Evolutionary conservation across 2,113 vertebrate species (phyloP).

Genomic region (Phylloscopus whistleri): DNA sequence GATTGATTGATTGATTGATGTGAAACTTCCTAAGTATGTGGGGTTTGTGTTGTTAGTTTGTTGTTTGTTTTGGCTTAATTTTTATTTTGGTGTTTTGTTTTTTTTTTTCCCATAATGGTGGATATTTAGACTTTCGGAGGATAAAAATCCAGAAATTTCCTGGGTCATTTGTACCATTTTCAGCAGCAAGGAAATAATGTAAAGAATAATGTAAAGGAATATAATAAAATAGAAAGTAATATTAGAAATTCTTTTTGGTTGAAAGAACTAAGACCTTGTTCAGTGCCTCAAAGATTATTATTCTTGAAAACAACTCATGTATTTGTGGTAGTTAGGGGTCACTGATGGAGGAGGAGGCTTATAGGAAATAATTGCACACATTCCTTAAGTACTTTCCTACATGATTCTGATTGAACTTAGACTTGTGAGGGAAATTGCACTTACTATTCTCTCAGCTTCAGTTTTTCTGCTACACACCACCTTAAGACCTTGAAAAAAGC

Average conservation of each 20-base stretch:
- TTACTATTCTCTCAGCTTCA: background rate
- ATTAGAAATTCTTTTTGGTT: background rate
- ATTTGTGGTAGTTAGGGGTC: background rate
- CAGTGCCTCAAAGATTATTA: background rate
- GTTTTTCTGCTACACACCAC: background rate
- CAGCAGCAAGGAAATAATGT: background rate
- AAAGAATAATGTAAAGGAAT: background rate
- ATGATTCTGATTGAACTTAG: background rate
- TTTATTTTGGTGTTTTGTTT: background rate
- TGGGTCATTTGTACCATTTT: background rate
- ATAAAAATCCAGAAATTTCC: background rate
- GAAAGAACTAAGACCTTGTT: background rate
- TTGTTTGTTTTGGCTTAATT: background rate
- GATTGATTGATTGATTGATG: background rate
- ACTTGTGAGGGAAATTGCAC: background rate
- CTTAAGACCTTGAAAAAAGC: background rate
- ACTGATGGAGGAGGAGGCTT: background rate
- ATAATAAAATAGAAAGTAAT: background rate
- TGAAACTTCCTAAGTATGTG: background rate
- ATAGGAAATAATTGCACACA: background rate
- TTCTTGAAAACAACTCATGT: background rate
- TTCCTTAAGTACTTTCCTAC: background rate
- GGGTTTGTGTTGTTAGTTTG: background rate
- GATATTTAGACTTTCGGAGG: background rate
- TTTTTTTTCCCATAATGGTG: background rate